phyloP scores from a whole-genome alignment of 2,113 vertebrate species.

The Corynorhinus townsendii region DNA sequence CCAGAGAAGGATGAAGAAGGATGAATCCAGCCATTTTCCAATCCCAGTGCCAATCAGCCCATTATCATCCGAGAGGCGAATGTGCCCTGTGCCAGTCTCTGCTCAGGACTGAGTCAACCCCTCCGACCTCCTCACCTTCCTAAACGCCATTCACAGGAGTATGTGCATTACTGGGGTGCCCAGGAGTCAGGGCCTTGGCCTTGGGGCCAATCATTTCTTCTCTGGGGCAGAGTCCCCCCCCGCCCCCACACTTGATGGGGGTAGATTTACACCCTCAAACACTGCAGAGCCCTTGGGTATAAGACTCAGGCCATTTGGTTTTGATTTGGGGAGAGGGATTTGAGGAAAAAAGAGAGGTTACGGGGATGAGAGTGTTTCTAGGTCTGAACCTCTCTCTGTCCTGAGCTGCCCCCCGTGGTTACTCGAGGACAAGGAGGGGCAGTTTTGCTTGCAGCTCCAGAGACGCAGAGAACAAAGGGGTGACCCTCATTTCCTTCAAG shows the following conservation, averaged over 20 bases:
- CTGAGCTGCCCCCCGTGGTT: conserved; percentile 24
- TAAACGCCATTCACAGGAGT: neutral
- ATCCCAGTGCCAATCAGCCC: neutral
- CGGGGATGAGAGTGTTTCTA: neutral
- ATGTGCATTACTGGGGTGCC: neutral
- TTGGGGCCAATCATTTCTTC: conserved; percentile 10
- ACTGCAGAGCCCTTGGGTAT: neutral
- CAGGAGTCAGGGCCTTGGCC: neutral
- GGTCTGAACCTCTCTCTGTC: conserved; percentile 43
- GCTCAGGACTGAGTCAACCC: neutral
- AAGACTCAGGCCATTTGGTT: neutral
- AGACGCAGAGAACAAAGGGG: conserved; percentile 44
- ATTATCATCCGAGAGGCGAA: conserved; percentile 26
- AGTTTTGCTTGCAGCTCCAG: neutral
- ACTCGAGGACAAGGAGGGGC: conserved; percentile 18
- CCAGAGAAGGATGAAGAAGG: conserved; percentile 17
- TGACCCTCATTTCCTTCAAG: conserved; percentile 45
- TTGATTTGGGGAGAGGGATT: neutral
- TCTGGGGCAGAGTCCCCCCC: neutral
- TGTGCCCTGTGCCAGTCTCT: conserved; percentile 4
- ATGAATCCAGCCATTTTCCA: conserved; percentile 44
- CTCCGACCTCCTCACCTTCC: neutral
- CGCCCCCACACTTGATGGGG: neutral
- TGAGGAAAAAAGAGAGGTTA: neutral
- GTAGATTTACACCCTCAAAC: neutral